A percentile compares a stretch with the other conserved stretches of the same genome.
Evolutionary conservation across 1,140 invertebrate genomes (phyloP).

Genomic region (Philaenus spumarius): DNA sequence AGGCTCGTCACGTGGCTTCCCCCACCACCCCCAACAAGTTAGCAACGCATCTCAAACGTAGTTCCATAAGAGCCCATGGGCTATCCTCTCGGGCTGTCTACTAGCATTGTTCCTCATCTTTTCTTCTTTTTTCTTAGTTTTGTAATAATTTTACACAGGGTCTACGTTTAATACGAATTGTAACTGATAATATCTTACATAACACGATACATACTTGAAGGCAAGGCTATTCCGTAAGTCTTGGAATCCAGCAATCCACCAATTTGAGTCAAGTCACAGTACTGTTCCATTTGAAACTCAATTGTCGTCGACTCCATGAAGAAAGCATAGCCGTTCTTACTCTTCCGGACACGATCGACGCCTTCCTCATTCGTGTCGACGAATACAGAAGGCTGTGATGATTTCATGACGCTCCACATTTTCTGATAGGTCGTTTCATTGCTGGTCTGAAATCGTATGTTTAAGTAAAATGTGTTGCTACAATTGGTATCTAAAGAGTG

Average conservation of each 20-base stretch:
- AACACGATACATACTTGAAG: constrained; percentile 67
- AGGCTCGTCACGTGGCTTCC: no score
- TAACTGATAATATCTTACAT: no score
- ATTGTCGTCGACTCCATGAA: constrained; percentile 80
- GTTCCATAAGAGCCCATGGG: no score
- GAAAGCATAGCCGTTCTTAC: constrained; percentile 65
- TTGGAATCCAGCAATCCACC: constrained; percentile 71
- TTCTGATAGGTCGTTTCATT: constrained; percentile 63
- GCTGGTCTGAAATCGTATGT: constrained; percentile 44
- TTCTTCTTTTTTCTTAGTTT: no score
- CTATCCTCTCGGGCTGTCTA: no score
- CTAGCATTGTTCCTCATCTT: no score
- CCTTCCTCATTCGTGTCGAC: constrained; percentile 75
- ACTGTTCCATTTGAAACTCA: constrained; percentile 66
- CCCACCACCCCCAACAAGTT: no score
- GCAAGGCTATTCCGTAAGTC: constrained; percentile 72
- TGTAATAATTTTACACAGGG: no score
- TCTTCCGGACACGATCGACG: constrained; percentile 66
- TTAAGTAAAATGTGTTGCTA: no score
- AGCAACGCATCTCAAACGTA: no score
- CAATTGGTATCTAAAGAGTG: no score
- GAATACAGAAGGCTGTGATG: constrained; percentile 72
- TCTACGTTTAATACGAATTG: no score
- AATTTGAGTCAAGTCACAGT: constrained; percentile 72
- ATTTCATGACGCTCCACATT: constrained; percentile 78